Evolutionary conservation across 2,113 vertebrate species (phyloP), one percentile per base, ranked within the genome.

Genomic region (Ancistrus triradiatus): DNA sequence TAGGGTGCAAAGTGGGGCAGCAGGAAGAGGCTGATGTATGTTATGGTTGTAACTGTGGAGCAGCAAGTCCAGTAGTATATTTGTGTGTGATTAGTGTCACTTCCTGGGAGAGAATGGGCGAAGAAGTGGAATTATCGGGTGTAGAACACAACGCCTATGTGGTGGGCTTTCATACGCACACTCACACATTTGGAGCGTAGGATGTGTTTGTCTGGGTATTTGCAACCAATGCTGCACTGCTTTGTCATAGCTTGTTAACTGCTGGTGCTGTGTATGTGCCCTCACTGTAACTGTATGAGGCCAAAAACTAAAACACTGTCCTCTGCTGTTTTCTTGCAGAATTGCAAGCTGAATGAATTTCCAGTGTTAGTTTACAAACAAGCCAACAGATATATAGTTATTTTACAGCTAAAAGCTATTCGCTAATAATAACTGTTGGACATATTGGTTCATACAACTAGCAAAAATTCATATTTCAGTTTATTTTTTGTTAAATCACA

Each of bases 271-370:
- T 18, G 6, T 38, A 19, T 46, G n/a, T n/a, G n/a, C n/a, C n/a
- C 1, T 31, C n/a, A n/a, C 8, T 47, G 49, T 7, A 25, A 14
- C 9, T 24, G 2, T 51, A 27, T 44, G 21, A 57, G 67, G 27
- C 33, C 24, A 18, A 44, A 6, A 51, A 25, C n/a, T 63, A 22
- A 63, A 68, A 63, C 53, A 53, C 65, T 73, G 71, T 19, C 55
- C 65, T 60, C 66, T 59, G 59, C 40, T 64, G 55, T 64, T 55
- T 53, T 15, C 25, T 33, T 21, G 3, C 48, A n/a, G n/a, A n/a
- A n/a, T n/a, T 59, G 60, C 24, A 48, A 14, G 59, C 40, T 47
- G 44, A 27, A n/a, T 9, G 22, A 17, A 1, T 8, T 10, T 33
- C 13, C 46, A 27, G 2, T 15, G n/a, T n/a, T n/a, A n/a, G n/a